phyloP scores from a whole-genome alignment of 2,113 vertebrate species.

The Mustela nigripes region DNA sequence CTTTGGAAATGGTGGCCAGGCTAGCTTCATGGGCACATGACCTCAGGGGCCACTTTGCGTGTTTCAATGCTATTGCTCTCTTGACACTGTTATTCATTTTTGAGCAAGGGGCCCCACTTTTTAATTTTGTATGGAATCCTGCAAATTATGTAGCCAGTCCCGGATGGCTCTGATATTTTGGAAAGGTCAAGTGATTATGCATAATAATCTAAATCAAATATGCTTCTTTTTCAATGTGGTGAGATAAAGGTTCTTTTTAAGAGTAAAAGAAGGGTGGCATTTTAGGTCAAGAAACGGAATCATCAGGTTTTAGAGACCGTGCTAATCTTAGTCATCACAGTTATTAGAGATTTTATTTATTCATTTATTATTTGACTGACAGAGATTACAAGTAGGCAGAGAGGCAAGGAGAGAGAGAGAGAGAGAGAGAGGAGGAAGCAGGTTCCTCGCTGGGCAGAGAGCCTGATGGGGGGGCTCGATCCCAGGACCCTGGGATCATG shows the following conservation, averaged over 20 bases:
- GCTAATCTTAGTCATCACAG: background rate
- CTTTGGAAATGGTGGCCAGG: background rate
- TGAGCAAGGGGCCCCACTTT: background rate
- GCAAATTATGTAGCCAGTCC: background rate
- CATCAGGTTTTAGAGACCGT: background rate
- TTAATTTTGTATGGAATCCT: background rate
- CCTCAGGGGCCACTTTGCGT: background rate
- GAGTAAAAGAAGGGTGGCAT: background rate
- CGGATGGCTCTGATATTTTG: background rate
- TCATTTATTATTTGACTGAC: too few relatives aligned
- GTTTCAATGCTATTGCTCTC: too few relatives aligned
- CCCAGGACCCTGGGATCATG: too few relatives aligned
- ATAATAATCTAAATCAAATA: background rate
- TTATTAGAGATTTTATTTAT: background rate
- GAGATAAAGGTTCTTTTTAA: background rate
- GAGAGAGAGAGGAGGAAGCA: too few relatives aligned
- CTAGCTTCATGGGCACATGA: background rate
- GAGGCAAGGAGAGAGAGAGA: too few relatives aligned
- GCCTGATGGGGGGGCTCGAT: too few relatives aligned
- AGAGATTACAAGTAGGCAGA: too few relatives aligned
- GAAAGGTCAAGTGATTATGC: background rate
- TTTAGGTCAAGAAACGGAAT: constrained; percentile 37
- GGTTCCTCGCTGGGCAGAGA: too few relatives aligned
- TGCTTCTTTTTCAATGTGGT: background rate
- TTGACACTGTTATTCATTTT: background rate